phyloP scores from a whole-genome alignment of 1,140 invertebrate species.

The Linepithema humile region DNA sequence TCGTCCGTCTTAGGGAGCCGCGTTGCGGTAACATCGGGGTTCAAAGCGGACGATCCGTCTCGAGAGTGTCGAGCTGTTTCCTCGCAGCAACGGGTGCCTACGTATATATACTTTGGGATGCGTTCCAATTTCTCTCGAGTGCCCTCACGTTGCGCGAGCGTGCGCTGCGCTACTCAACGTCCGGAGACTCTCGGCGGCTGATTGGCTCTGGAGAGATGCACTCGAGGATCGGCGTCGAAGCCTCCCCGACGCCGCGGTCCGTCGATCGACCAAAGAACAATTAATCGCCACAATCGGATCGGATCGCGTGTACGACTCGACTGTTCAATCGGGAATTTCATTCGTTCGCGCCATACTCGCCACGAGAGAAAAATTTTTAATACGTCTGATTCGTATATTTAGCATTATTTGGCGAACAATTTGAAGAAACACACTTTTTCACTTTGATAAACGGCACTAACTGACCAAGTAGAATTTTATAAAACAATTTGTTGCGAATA shows the following conservation, averaged over 20 bases:
- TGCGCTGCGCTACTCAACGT: constrained; percentile 39
- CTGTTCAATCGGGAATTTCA: not conserved
- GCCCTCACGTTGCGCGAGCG: constrained; percentile 31
- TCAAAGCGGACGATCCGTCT: constrained; percentile 60
- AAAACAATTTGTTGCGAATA: not conserved
- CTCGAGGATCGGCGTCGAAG: constrained; percentile 41
- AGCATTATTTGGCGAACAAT: not conserved
- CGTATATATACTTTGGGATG: constrained; percentile 62
- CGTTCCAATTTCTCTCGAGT: constrained; percentile 65
- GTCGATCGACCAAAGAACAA: constrained; percentile 60
- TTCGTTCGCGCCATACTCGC: not conserved
- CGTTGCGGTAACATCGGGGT: constrained; percentile 42
- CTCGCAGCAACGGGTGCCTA: constrained; percentile 21
- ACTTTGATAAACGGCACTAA: not conserved
- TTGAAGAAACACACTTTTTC: not conserved
- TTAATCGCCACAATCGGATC: constrained; percentile 53
- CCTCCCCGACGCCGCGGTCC: constrained; percentile 1
- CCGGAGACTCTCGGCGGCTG: constrained; percentile 58
- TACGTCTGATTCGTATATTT: not conserved
- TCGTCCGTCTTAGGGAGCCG: constrained; percentile 41
- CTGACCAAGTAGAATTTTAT: not conserved
- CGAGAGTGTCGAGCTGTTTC: constrained; percentile 47
- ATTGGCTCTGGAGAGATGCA: constrained; percentile 61
- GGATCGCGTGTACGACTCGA: not conserved
- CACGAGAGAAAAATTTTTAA: not conserved